Evolutionary conservation across 2,113 vertebrate genomes (phyloP), one percentile per base, ranked within the genome.

Genomic region (Gobio gobio): DNA sequence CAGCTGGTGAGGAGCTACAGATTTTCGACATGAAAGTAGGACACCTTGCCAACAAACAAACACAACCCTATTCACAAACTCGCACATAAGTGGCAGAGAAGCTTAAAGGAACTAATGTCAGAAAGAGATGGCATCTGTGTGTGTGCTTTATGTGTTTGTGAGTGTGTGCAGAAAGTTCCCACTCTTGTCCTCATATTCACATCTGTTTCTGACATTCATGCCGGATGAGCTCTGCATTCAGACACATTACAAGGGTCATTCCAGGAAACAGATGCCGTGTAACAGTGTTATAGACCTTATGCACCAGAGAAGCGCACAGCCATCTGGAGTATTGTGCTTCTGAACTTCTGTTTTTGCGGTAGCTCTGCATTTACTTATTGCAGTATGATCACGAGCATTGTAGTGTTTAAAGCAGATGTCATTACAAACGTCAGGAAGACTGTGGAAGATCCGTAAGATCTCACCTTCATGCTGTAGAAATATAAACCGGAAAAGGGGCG

Each of bases 131-230:
- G 63, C 29, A 43, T n/a, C 26, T 66, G 63, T 70, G 80, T 58
- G 66, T 59, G 82, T 20, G 51, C 16, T 56, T 66, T 70, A 51
- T 82, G 72, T 47, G 81, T 29, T 45, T 58, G 79, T 64, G 78
- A 14, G 24, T n/a, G 7, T 40, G 24, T 72, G 64, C 80, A 86
- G 74, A 81, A 88, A 74, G 79, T 85, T 88, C 83, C 66, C 87
- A 83, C 83, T 82, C 78, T 85, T 85, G 68, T 85, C 59, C 86
- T 24, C 3, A 8, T 58, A 43, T 75, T 78, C 56, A 72, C 64
- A n/a, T 78, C 83, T 85, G 76, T 54, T 82, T 66, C 80, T 51
- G 49, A 77, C 49, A 20, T 51, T 76, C 86, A 58, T 4, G 26
- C 13, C 24, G 54, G 40, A 10, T 40, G 64, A 63, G 0, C 26